Evolutionary conservation across 2,797 vertebrate genomes (phyloP), one percentile per base, ranked within the genome.

Genomic region (Geotrypetes seraphini): DNA sequence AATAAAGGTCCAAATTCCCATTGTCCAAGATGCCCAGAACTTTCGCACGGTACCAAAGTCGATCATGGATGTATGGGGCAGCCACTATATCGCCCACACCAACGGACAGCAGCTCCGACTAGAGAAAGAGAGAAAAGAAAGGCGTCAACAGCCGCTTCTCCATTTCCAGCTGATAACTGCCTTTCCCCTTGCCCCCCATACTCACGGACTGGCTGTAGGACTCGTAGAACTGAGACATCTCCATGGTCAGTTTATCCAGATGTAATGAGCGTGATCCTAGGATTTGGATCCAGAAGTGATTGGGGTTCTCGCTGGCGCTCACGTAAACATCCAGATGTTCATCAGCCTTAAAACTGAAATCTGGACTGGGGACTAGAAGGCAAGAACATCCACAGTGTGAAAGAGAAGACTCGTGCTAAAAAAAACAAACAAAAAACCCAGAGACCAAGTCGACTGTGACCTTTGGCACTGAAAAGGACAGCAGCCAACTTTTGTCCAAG

Each of bases 221-320:
- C 31, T 4, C 55, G 39, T 92, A 96, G 62, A 85, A 83, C 14
- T 71, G 79, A 3, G 66, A 82, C 91, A 96, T 96, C 55, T 94
- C 90, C 0, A 22, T 33, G 1, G 73, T 78, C 29, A 96, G 85
- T 53, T 90, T 87, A 61, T 94, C 87, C 39, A 96, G 68, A 41
- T 90, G 86, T 12, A 90, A 73, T 11, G 84, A 89, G 13, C 90
- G 87, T 2, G 81, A 79, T 1, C 89, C 89, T 4, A 92, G 42
- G 41, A 96, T 88, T 61, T 96, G 92, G 44, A 96, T 82, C 92
- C 92, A 96, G 70, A 96, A 96, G 59, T 92, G 91, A 27, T 78
- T 69, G 2, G 92, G 92, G 52, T 81, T 86, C 39, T 91, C 90
- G 0, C 60, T 48, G 0, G 92, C 92, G 1, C 90, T 96, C 19